Evolutionary conservation across 2,888 invertebrate species (phyloP).

Genomic region (Caenorhabditis zanzibari): DNA sequence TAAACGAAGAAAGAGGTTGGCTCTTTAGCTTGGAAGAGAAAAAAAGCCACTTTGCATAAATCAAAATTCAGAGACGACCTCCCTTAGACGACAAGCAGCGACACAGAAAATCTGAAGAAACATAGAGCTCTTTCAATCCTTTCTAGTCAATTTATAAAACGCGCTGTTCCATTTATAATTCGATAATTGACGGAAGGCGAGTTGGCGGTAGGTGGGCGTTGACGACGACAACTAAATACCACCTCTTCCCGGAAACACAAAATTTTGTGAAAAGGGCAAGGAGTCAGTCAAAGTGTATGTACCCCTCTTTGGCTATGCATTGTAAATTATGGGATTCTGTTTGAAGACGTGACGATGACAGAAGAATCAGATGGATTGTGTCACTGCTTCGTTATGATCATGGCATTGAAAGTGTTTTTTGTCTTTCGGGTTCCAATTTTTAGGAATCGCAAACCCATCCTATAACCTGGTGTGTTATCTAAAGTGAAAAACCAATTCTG

Average conservation of each 20-base stretch:
- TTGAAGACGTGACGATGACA: neutral
- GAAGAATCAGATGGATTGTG: neutral
- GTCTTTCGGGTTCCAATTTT: too few species aligned
- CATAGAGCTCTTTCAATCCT: neutral
- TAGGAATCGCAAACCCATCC: too few species aligned
- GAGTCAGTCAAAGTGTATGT: conserved; percentile 22
- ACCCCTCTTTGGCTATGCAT: conserved; percentile 34
- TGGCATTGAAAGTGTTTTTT: neutral
- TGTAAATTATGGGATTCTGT: conserved; percentile 42
- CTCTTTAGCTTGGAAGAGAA: neutral
- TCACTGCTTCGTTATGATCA: neutral
- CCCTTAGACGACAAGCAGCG: neutral
- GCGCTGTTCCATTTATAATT: conserved; percentile 63
- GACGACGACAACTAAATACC: conserved; percentile 13
- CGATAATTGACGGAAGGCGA: conserved; percentile 49
- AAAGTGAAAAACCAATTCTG: too few species aligned
- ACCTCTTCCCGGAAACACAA: conserved; percentile 47
- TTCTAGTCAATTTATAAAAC: conserved; percentile 15
- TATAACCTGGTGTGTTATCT: too few species aligned
- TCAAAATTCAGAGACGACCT: conserved; percentile 37
- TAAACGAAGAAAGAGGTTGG: neutral
- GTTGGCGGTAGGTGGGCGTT: neutral
- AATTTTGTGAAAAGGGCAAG: conserved; percentile 40
- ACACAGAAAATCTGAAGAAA: neutral
- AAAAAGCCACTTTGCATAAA: conserved; percentile 54